phyloP scores from a whole-genome alignment of 2,113 vertebrate genomes.

The Syngnathus typhle region DNA sequence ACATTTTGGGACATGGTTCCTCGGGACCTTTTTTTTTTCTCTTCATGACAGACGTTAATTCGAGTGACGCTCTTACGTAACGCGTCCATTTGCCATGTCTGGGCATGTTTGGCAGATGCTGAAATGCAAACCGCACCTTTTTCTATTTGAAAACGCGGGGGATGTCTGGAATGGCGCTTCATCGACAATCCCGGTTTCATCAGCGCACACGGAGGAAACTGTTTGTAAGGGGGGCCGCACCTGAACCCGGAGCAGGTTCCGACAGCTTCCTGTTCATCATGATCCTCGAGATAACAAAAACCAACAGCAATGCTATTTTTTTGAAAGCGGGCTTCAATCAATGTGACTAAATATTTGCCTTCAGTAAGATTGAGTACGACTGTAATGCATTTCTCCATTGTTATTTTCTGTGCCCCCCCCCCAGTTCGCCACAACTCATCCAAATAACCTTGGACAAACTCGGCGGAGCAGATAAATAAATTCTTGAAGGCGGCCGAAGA shows the following conservation, averaged over 20 bases:
- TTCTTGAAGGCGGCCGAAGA: conserved; percentile 7
- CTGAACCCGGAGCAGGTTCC: conserved; percentile 47
- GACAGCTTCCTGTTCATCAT: conserved; percentile 47
- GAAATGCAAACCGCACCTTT: conserved; percentile 38
- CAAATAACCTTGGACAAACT: conserved; percentile 16
- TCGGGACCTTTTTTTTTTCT: background rate
- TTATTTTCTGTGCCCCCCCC: background rate
- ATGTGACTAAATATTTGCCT: background rate
- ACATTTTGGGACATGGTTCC: background rate
- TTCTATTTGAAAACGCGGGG: background rate
- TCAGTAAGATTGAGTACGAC: too few relatives aligned
- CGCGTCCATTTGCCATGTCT: conserved; percentile 10
- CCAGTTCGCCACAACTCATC: background rate
- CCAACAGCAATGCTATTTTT: background rate
- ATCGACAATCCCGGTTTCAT: conserved; percentile 43
- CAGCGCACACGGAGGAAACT: conserved; percentile 50
- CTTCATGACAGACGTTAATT: background rate
- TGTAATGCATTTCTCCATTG: too few relatives aligned
- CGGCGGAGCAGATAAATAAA: conserved; percentile 33
- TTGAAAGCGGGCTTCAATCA: background rate
- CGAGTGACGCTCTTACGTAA: background rate
- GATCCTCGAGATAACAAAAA: conserved; percentile 25
- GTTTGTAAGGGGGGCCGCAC: conserved; percentile 44
- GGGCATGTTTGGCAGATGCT: conserved; percentile 16
- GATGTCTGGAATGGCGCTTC: conserved; percentile 37